These are phyloP conservation scores for Helostoma temminkii DNA, from an alignment of 2,797 vertebrate genomes.

Conservation along the genomic window DNA sequence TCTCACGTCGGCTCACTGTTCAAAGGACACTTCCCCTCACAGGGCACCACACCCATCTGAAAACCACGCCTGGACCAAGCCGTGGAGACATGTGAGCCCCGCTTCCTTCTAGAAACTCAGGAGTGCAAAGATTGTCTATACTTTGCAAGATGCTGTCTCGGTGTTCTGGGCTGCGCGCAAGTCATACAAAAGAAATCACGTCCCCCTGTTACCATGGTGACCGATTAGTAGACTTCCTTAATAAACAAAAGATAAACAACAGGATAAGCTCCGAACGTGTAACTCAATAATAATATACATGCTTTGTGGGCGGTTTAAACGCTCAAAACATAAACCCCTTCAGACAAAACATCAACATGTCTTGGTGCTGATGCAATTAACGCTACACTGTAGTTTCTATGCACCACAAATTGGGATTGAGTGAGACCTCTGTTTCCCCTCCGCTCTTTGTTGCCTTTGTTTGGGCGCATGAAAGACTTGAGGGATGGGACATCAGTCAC, in stretches of 20 bases:
- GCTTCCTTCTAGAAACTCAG: conserved; percentile 29
- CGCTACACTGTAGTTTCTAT: not conserved
- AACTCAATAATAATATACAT: not conserved
- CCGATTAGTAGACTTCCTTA: no score
- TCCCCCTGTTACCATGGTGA: not conserved
- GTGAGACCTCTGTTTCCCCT: conserved; percentile 1
- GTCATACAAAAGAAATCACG: accelerated
- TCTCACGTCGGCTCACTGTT: not conserved
- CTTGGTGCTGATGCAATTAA: not conserved
- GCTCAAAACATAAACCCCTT: not conserved
- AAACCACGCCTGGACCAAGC: conserved; percentile 28
- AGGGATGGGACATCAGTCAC: not conserved
- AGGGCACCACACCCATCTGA: conserved; percentile 57
- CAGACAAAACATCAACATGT: not conserved
- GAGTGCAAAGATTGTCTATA: conserved; percentile 56
- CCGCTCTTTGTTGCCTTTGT: conserved; percentile 10
- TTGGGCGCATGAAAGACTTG: conserved; percentile 13
- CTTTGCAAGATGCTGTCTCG: accelerated
- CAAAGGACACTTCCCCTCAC: conserved; percentile 8
- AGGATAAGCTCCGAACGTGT: not conserved
- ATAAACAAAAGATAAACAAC: not conserved
- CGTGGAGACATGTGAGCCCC: not conserved
- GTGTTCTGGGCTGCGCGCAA: not conserved
- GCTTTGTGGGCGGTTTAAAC: not conserved
- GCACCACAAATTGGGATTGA: not conserved